Evolutionary conservation across 2,797 vertebrate species (phyloP).

Genomic region (Sebastes hubbsi): DNA sequence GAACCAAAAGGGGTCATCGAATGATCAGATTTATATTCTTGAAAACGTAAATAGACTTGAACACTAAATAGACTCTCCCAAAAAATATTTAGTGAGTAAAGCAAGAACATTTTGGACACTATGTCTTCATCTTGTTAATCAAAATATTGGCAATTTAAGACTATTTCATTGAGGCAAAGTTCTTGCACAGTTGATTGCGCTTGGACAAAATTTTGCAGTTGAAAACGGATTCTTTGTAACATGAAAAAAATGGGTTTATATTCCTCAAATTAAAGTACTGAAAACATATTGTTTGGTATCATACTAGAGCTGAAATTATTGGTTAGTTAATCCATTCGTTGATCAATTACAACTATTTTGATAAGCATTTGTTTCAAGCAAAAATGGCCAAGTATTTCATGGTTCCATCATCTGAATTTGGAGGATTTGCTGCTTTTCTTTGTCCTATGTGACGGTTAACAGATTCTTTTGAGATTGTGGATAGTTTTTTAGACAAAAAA

Average conservation of each 20-base stretch:
- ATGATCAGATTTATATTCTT: not conserved
- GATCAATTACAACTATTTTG: no score
- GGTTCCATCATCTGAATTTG: not conserved
- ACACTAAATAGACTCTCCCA: no score
- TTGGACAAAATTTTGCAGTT: no score
- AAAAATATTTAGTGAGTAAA: not conserved
- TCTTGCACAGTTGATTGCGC: no score
- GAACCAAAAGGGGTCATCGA: no score
- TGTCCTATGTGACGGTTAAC: not conserved
- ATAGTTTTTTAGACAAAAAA: not conserved
- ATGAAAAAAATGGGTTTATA: not conserved
- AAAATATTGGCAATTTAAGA: no score
- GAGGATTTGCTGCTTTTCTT: not conserved
- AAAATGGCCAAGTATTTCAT: not conserved
- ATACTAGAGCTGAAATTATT: not conserved
- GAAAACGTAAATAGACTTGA: no score
- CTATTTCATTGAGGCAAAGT: no score
- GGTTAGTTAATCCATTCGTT: not conserved
- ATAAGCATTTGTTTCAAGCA: no score
- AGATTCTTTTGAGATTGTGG: no score
- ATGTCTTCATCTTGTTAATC: not conserved
- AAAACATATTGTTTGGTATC: not conserved
- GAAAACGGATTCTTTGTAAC: no score
- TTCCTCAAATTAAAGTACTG: not conserved
- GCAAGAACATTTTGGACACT: not conserved